These are phyloP conservation scores for Lepidurus apus DNA, from an alignment of 1,140 invertebrate genomes.

Conservation along the genomic window DNA sequence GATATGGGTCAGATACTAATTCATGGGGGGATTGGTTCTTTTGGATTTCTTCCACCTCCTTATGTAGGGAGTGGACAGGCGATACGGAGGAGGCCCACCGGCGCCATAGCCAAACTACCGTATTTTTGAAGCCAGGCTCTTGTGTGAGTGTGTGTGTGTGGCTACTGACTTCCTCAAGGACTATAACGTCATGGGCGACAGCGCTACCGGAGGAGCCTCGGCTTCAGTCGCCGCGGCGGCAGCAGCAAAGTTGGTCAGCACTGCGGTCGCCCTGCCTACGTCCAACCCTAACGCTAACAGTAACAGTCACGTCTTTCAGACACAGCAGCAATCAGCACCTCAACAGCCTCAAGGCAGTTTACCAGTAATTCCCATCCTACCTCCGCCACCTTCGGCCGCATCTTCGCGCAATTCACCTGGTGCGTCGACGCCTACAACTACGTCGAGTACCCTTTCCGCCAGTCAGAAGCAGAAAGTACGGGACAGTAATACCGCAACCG, in stretches of 20 bases:
- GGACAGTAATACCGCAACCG: not conserved
- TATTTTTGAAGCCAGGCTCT: not conserved
- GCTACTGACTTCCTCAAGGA: not conserved
- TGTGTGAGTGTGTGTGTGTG: not conserved
- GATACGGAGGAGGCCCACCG: not conserved
- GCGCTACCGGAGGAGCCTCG: not conserved
- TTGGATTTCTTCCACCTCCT: slow-evolving; percentile 1
- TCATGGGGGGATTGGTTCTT: not conserved
- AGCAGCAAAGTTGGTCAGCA: slow-evolving; percentile 21
- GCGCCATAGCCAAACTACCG: not conserved
- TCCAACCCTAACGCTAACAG: not conserved
- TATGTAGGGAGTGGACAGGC: slow-evolving; percentile 19
- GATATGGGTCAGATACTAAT: not conserved
- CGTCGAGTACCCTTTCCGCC: not conserved
- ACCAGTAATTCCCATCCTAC: not conserved
- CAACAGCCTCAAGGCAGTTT: not conserved
- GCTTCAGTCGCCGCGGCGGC: slow-evolving; percentile 1
- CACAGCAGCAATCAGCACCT: not conserved
- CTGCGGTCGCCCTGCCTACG: not conserved
- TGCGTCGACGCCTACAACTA: not conserved
- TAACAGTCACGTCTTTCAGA: not conserved
- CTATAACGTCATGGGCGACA: not conserved
- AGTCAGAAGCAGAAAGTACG: not conserved
- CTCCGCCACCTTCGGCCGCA: not conserved
- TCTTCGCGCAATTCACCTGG: not conserved